Evolutionary conservation across 2,113 vertebrate genomes (phyloP).

Genomic region (Delphinapterus leucas): DNA sequence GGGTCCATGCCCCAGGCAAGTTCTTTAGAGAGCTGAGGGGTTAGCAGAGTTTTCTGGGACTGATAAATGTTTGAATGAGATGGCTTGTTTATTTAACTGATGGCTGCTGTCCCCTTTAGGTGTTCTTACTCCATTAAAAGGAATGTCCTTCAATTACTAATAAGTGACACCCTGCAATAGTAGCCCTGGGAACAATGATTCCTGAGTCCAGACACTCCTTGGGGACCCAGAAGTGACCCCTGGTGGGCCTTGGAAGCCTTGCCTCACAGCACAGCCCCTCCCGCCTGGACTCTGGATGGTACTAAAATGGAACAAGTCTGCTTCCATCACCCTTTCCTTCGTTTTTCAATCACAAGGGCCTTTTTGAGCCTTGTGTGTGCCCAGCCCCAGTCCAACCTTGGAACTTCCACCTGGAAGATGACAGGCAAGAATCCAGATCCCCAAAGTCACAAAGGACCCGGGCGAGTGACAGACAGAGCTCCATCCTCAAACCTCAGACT

Average conservation of each 20-base stretch:
- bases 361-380: background rate
- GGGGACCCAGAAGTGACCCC: background rate
- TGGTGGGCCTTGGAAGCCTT: background rate
- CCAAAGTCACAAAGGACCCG: too few species aligned
- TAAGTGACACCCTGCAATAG: background rate
- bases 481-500: background rate
- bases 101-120: background rate
- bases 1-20: background rate
- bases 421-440: background rate
- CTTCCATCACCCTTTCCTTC: fast-evolving
- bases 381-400: background rate
- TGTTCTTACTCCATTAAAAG: background rate
- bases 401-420: background rate
- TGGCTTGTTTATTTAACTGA: background rate
- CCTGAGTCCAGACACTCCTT: background rate
- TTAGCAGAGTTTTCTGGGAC: background rate
- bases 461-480: background rate
- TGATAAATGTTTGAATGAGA: background rate
- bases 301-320: fast-evolving
- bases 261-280: background rate
- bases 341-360: background rate
- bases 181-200: background rate
- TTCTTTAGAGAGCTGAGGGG: background rate
- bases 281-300: background rate
- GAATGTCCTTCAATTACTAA: background rate